These are phyloP conservation scores for Ctenoplectra terminalis DNA, from an alignment of 1,140 invertebrate genomes.

Conservation along the genomic window DNA sequence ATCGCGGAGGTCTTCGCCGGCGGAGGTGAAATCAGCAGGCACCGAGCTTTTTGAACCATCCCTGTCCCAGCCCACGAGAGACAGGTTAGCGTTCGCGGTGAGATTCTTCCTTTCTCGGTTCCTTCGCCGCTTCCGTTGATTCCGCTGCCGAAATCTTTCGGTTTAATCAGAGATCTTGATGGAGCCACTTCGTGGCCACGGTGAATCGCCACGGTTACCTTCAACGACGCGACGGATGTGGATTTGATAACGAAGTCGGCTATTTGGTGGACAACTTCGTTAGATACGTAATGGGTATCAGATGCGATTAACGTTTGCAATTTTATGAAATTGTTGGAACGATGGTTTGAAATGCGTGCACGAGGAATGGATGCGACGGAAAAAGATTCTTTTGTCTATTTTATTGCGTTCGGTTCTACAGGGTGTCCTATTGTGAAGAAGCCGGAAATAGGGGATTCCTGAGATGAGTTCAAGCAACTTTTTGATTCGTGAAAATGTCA, in stretches of 20 bases:
- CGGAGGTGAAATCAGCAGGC: conserved; percentile 37
- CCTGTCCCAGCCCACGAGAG: not conserved
- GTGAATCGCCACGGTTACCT: not conserved
- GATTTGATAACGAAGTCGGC: not conserved
- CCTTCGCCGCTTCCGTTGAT: not conserved
- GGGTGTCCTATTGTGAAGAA: too few relatives aligned
- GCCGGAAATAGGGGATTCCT: too few relatives aligned
- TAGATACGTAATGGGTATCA: too few relatives aligned
- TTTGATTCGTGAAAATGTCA: too few relatives aligned
- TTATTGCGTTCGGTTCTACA: too few relatives aligned
- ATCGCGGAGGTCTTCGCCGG: not conserved
- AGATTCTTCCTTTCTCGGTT: conserved; percentile 3
- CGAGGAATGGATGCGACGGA: too few relatives aligned
- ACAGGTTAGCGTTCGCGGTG: conserved; percentile 16
- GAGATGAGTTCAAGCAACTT: too few relatives aligned
- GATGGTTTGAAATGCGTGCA: too few relatives aligned
- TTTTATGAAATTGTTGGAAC: too few relatives aligned
- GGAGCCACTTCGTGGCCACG: not conserved
- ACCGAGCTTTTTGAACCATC: not conserved
- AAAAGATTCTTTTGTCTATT: too few relatives aligned
- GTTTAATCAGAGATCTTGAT: conserved; percentile 32
- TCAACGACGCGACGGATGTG: not conserved
- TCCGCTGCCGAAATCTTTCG: conserved; percentile 16
- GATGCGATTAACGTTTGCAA: too few relatives aligned
- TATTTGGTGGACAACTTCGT: not conserved